phyloP scores from a whole-genome alignment of 2,888 invertebrate species.

The Girardia tigrina region DNA sequence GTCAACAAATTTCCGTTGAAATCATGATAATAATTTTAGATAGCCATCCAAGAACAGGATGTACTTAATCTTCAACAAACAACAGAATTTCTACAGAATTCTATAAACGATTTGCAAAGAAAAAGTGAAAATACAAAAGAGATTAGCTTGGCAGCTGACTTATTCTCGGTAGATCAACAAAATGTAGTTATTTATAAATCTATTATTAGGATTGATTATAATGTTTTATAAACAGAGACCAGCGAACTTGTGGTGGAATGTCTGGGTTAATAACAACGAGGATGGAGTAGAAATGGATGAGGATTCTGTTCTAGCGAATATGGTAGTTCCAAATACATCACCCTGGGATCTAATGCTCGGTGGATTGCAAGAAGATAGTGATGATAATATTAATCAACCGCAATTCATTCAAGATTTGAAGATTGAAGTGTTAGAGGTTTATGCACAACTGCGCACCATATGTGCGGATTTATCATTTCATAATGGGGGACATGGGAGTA shows the following conservation, averaged over 20 bases:
- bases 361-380: neutral
- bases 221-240: too few relatives aligned
- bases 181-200: too few relatives aligned
- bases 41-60: conserved; percentile 53
- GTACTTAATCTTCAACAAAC: conserved; percentile 62
- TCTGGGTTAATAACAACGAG: conserved; percentile 18
- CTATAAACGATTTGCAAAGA: conserved; percentile 39
- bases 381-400: neutral
- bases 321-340: neutral
- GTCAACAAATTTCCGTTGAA: too few relatives aligned
- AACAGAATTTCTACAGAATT: conserved; percentile 61
- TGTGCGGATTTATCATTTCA: conserved; percentile 41
- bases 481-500: neutral
- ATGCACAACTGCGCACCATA: conserved; percentile 49
- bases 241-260: conserved; percentile 2
- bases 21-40: conserved; percentile 42
- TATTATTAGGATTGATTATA: too few relatives aligned
- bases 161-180: too few relatives aligned
- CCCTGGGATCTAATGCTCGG: neutral
- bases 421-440: conserved; percentile 49
- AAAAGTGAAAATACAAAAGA: neutral
- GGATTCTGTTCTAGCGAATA: neutral
- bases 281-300: conserved; percentile 30
- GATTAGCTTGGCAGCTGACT: neutral
- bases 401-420: conserved; percentile 26